A percentile compares a stretch with the other conserved stretches of the same genome.
Conservation (phyloP, 2,797 vertebrate species). For the Acomys russatus region DNA sequence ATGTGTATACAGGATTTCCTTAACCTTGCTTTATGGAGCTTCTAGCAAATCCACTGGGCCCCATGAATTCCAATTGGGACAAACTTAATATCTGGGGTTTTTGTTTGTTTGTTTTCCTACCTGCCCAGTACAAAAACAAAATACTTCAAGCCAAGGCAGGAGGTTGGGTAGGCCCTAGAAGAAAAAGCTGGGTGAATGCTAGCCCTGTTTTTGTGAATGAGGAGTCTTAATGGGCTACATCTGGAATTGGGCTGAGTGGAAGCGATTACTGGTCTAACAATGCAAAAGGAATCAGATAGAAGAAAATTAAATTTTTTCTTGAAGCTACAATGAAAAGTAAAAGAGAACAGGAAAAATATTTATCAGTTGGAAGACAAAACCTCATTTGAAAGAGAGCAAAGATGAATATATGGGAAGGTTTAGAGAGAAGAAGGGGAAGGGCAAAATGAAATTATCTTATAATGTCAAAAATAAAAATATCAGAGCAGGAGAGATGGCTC, state of each 20-base stretch:
- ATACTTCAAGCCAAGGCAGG: background rate
- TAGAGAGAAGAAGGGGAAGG: background rate
- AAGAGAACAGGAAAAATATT: background rate
- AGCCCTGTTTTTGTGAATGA: background rate
- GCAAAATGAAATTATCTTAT: background rate
- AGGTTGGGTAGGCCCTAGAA: background rate
- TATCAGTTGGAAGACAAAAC: background rate
- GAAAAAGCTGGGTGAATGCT: background rate
- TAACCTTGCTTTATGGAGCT: background rate
- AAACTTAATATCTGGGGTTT: background rate
- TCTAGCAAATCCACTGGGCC: background rate
- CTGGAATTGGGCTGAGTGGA: background rate
- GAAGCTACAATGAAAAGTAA: background rate
- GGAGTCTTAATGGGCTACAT: background rate
- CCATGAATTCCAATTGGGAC: background rate
- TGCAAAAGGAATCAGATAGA: background rate
- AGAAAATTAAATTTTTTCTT: slow-evolving; percentile 28
- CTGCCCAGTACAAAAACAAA: background rate
- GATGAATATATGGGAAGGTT: background rate
- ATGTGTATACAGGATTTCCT: background rate
- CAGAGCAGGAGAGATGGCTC: too few relatives aligned
- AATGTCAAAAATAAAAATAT: background rate
- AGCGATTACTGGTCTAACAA: background rate
- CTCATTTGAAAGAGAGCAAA: background rate
- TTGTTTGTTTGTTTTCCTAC: background rate